A percentile compares a stretch with the other conserved stretches of the same genome.
Conservation (phyloP, 2,888 invertebrate genomes). For the Baccha elongata region DNA sequence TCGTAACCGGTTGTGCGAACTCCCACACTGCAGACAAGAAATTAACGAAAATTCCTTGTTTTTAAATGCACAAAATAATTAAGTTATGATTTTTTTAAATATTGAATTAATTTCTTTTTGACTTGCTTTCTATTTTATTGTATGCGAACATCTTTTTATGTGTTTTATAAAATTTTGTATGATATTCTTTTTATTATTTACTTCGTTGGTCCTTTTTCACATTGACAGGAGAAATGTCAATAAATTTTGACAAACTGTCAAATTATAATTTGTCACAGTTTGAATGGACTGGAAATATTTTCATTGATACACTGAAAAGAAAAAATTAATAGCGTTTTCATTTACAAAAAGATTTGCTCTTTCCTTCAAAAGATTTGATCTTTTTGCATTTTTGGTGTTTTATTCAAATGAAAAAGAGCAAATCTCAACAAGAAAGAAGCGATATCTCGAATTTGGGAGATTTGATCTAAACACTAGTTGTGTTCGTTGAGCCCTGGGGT, state of each 20-base stretch:
- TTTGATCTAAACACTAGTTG: too few relatives aligned
- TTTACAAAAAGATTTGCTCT: too few relatives aligned
- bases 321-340: too few relatives aligned
- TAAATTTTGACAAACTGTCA: neutral
- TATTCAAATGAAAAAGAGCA: too few relatives aligned
- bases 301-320: too few relatives aligned
- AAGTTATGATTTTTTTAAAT: slow-evolving; percentile 1
- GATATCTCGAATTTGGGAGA: too few relatives aligned
- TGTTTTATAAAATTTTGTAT: neutral
- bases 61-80: neutral
- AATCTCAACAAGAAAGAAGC: too few relatives aligned
- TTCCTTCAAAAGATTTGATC: too few relatives aligned
- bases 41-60: neutral
- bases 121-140: slow-evolving; percentile 14
- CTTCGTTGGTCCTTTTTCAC: slow-evolving; percentile 3
- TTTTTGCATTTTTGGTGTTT: too few relatives aligned
- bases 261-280: neutral
- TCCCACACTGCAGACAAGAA: neutral
- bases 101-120: slow-evolving; percentile 1
- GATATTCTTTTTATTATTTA: slow-evolving; percentile 8
- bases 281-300: too few relatives aligned
- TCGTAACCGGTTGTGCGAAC: slow-evolving; percentile 4
- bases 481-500: too few relatives aligned
- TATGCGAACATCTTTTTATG: slow-evolving; percentile 42
- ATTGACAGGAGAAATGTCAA: neutral